These are phyloP conservation scores for Pocillopora verrucosa DNA, from an alignment of 64 coral and sea anemone genomes.

Conservation along the genomic window DNA sequence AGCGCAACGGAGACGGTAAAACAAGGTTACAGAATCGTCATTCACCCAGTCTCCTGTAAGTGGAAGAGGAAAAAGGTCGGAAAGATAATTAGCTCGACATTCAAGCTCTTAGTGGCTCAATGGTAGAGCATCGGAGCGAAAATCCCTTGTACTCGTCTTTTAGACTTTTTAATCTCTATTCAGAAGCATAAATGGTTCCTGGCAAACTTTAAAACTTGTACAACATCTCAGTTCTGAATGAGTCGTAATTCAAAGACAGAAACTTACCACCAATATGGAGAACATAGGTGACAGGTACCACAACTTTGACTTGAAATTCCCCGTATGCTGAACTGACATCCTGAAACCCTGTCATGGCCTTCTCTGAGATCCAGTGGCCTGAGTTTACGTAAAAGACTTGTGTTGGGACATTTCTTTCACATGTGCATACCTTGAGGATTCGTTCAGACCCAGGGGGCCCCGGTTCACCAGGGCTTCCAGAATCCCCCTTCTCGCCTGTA, in stretches of 20 bases:
- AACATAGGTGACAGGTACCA: conserved; percentile 77
- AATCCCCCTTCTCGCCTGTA: conserved; percentile 41
- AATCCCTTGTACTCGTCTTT: no score
- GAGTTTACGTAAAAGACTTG: conserved; percentile 75
- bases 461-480: conserved; percentile 48
- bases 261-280: conserved; percentile 84
- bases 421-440: conserved; percentile 49
- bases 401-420: conserved; percentile 68
- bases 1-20: conserved; percentile 69
- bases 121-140: no score
- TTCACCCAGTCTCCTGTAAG: conserved; percentile 90
- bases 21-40: conserved; percentile 72
- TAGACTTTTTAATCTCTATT: no score
- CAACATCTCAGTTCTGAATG: background rate
- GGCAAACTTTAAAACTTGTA: background rate
- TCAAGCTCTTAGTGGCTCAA: no score
- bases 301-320: conserved; percentile 64
- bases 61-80: background rate
- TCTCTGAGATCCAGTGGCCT: conserved; percentile 80
- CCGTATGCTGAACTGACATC: conserved; percentile 70
- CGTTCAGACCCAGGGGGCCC: conserved; percentile 65
- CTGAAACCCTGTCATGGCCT: conserved; percentile 71
- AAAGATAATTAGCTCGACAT: background rate
- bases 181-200: no score
- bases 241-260: background rate